Percentiles rank a stretch among this genome's conserved stretches.
Conservation (phyloP, 1,140 invertebrate genomes). For the Arctopsyche grandis region DNA sequence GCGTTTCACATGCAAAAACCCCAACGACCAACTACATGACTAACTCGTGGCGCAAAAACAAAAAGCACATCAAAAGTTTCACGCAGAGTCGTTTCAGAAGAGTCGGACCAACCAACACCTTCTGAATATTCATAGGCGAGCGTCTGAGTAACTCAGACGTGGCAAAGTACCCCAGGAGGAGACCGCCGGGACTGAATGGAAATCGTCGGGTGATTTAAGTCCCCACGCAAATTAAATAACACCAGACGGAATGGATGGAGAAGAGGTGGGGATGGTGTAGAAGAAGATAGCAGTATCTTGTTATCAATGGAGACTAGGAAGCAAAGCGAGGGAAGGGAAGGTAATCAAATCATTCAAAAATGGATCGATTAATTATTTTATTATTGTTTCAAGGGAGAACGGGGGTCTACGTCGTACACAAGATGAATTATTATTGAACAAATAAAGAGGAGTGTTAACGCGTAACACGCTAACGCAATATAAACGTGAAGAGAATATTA, state of each 20-base stretch:
- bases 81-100: background rate
- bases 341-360: conserved; percentile 38
- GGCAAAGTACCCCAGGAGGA: background rate
- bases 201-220: no score
- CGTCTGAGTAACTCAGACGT: background rate
- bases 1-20: background rate
- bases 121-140: background rate
- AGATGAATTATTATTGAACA: conserved; percentile 30
- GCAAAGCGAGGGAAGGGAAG: background rate
- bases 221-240: no score
- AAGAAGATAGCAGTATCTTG: no score
- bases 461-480: conserved; percentile 20
- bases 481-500: conserved; percentile 11
- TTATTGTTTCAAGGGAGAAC: background rate
- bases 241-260: no score
- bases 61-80: conserved; percentile 4
- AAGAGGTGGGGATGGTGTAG: no score
- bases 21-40: background rate
- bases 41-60: background rate
- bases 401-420: background rate
- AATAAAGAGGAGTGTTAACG: conserved; percentile 40
- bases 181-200: no score
- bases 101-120: background rate
- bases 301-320: no score
- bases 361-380: conserved; percentile 31